Conservation (phyloP, 1,140 invertebrate species). For the Anadara kagoshimensis region DNA sequence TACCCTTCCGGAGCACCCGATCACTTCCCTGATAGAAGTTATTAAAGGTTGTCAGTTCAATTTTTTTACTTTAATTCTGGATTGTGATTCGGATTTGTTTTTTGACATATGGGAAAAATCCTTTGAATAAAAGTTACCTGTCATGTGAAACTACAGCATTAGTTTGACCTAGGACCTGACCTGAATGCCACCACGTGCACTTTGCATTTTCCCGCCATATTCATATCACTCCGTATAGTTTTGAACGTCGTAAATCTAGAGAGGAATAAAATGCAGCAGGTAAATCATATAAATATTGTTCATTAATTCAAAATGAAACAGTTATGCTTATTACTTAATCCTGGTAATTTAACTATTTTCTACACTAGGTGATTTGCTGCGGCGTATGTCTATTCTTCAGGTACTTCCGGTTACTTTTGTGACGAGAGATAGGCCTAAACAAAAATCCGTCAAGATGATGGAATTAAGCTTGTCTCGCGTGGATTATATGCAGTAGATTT, state of each 20-base stretch:
- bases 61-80: too few species aligned
- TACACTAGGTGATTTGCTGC: slow-evolving; percentile 21
- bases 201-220: background rate
- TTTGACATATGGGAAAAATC: too few species aligned
- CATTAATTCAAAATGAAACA: background rate
- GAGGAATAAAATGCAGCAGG: too few species aligned
- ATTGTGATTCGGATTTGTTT: too few species aligned
- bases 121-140: too few species aligned
- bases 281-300: too few species aligned
- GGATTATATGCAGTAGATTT: slow-evolving; percentile 67
- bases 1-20: too few species aligned
- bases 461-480: slow-evolving; percentile 70
- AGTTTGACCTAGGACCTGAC: background rate
- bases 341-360: background rate
- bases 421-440: background rate
- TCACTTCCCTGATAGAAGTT: too few species aligned
- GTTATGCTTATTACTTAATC: background rate
- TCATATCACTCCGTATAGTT: background rate
- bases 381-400: slow-evolving; percentile 10
- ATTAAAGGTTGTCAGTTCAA: too few species aligned
- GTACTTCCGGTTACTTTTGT: slow-evolving; percentile 16
- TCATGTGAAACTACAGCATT: background rate
- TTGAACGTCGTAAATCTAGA: background rate
- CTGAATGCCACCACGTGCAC: background rate
- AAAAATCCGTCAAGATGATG: slow-evolving; percentile 67